Conservation (phyloP, 2,797 vertebrate genomes). For the Perodicticus potto region DNA sequence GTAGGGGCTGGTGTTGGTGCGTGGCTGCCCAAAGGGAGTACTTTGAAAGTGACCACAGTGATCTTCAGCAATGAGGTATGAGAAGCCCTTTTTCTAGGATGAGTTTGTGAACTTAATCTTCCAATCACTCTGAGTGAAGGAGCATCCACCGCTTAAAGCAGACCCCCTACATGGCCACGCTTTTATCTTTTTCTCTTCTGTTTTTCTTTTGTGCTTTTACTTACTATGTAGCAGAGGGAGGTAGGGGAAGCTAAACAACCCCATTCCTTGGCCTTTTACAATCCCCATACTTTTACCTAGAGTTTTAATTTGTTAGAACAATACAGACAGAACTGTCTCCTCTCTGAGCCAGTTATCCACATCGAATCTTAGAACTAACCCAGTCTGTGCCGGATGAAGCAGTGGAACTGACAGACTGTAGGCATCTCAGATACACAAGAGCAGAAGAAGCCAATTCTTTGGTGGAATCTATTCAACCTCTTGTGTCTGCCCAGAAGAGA, state of each 20-base stretch:
- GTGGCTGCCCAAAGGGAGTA: no score
- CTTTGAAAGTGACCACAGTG: no score
- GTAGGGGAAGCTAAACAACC: not conserved
- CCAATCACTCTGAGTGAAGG: not conserved
- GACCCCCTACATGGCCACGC: not conserved
- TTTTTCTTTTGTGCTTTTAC: not conserved
- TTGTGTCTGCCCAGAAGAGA: conserved; percentile 81
- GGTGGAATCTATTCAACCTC: conserved; percentile 70
- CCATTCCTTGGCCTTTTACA: not conserved
- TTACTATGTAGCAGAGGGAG: not conserved
- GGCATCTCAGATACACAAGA: conserved; percentile 83
- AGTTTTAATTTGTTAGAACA: conserved; percentile 7
- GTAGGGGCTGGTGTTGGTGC: no score
- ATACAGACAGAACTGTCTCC: conserved; percentile 34
- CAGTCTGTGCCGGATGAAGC: conserved; percentile 67
- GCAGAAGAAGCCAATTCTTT: conserved; percentile 79
- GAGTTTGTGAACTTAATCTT: no score
- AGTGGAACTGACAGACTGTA: conserved; percentile 75
- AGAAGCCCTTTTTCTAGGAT: no score
- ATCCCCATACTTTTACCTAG: not conserved
- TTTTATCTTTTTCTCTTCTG: not conserved
- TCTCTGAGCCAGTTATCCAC: conserved; percentile 71
- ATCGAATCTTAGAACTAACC: conserved; percentile 83
- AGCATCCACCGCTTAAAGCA: not conserved
- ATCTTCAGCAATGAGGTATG: no score